Conservation (phyloP, 2,888 invertebrate species). For the Opisthograptis luteolata region DNA sequence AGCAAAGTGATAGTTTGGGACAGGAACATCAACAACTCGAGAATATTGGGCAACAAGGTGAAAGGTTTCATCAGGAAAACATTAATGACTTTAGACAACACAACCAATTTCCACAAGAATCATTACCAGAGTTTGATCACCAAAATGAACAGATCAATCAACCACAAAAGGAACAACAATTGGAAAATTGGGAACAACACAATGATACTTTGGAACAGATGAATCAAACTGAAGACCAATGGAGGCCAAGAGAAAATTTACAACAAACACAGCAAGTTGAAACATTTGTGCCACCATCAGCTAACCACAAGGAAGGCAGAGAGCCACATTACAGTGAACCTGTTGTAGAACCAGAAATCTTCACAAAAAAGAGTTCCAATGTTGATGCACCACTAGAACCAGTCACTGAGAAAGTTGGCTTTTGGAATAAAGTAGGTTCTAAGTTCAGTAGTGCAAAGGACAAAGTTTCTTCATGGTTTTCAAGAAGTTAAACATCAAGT, state of each 20-base stretch:
- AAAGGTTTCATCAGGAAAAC: conserved; percentile 33
- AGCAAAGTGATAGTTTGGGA: conserved; percentile 29
- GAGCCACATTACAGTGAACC: conserved; percentile 4
- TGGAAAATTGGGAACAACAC: conserved; percentile 18
- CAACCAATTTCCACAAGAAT: conserved; percentile 16
- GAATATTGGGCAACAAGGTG: conserved; percentile 32
- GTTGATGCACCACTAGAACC: conserved; percentile 44
- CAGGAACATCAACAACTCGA: conserved; percentile 38
- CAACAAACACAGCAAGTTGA: conserved; percentile 19
- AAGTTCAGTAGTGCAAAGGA: conserved; percentile 80
- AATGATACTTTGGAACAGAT: conserved; percentile 22
- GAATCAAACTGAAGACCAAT: conserved; percentile 10
- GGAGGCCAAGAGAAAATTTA: conserved; percentile 17
- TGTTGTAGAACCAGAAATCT: conserved; percentile 28
- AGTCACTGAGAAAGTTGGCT: conserved; percentile 71
- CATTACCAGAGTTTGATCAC: conserved; percentile 17
- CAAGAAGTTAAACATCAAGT: conserved; percentile 42
- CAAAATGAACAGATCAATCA: conserved; percentile 30
- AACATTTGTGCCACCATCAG: conserved; percentile 5
- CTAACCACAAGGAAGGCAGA: conserved; percentile 12
- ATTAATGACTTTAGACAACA: conserved; percentile 24
- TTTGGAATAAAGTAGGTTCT: conserved; percentile 83
- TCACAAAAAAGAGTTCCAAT: conserved; percentile 34
- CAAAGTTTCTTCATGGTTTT: conserved; percentile 82
- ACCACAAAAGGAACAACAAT: conserved; percentile 24